Conservation (phyloP, 1,140 invertebrate genomes). For the Doryteuthis pealeii region DNA sequence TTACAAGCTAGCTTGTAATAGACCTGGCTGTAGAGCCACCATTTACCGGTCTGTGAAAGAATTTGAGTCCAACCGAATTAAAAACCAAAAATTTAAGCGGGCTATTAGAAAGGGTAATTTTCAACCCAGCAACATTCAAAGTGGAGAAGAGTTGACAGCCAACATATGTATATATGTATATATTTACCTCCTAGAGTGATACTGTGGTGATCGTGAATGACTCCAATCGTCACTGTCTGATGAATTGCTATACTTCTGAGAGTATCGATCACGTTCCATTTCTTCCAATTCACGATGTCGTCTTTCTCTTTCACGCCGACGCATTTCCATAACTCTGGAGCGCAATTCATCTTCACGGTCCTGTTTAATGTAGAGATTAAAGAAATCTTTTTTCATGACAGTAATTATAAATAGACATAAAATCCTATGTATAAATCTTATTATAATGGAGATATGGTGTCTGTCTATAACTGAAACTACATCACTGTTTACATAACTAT, state of each 20-base stretch:
- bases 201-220: not conserved
- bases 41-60: not conserved
- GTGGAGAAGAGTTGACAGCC: not conserved
- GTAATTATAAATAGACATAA: not conserved
- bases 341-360: constrained; percentile 52
- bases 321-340: constrained; percentile 46
- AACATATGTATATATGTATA: not conserved
- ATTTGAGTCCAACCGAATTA: not conserved
- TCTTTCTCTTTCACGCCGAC: constrained; percentile 49
- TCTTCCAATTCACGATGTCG: constrained; percentile 45
- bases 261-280: constrained; percentile 22
- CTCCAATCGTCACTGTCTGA: constrained; percentile 1
- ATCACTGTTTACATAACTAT: too few relatives aligned
- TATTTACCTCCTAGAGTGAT: not conserved
- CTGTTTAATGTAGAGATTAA: constrained; percentile 27
- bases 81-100: not conserved
- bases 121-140: not conserved
- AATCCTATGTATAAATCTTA: not conserved
- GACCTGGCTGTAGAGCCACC: not conserved
- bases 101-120: too few relatives aligned
- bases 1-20: too few relatives aligned
- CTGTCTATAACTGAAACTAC: too few relatives aligned
- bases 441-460: too few relatives aligned
- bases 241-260: constrained; percentile 3
- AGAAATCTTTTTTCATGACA: not conserved